phyloP scores from a whole-genome alignment of 2,797 vertebrate genomes.

The Parambassis ranga region DNA sequence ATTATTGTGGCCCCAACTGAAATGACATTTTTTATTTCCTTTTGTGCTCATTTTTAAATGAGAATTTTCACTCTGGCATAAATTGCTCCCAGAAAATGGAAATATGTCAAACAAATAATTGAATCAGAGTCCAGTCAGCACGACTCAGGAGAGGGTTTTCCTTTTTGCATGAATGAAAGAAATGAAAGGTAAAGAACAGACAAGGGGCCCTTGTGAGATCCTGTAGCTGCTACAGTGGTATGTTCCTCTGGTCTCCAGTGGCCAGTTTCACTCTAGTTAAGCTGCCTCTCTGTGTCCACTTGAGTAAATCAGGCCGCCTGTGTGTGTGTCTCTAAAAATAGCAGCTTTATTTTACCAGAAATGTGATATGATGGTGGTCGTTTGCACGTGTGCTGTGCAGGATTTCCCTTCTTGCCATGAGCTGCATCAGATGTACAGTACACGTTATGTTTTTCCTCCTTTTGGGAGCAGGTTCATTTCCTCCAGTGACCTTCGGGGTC shows the following conservation, averaged over 20 bases:
- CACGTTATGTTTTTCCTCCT: background rate
- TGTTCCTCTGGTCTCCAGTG: conserved; percentile 34
- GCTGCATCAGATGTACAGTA: background rate
- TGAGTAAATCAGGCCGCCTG: conserved; percentile 51
- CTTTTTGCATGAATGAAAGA: background rate
- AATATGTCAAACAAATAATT: conserved; percentile 26
- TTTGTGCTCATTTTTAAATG: conserved; percentile 30
- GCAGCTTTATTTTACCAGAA: conserved; percentile 42
- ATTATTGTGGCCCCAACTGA: conserved; percentile 3
- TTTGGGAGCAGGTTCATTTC: conserved; percentile 13
- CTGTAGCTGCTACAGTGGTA: conserved; percentile 9
- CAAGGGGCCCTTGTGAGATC: conserved; percentile 10
- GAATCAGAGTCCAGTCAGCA: conserved; percentile 1
- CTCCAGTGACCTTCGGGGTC: conserved; percentile 45
- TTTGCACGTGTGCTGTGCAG: no score
- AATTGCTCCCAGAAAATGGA: conserved; percentile 18
- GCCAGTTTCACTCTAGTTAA: conserved; percentile 34
- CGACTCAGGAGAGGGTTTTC: conserved; percentile 8
- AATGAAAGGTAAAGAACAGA: conserved; percentile 31
- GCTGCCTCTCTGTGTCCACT: conserved; percentile 11
- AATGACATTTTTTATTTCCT: conserved; percentile 34
- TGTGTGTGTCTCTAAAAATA: conserved; percentile 50
- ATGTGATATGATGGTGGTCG: conserved; percentile 30
- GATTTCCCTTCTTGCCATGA: conserved; percentile 17
- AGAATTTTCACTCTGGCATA: conserved; percentile 9